phyloP scores from a whole-genome alignment of 2,113 vertebrate species.

The Melanostigma gelatinosum region DNA sequence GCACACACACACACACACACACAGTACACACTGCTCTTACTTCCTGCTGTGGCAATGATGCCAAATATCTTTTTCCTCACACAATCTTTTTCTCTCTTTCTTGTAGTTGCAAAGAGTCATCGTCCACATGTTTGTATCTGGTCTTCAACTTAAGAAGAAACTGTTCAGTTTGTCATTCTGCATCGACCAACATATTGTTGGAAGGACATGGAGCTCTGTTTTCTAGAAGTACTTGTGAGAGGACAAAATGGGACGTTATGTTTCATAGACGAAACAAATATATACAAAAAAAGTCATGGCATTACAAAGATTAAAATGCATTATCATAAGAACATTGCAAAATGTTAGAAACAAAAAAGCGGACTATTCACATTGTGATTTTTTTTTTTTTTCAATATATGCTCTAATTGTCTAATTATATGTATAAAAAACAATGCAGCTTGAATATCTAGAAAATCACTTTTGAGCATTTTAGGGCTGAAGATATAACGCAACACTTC shows the following conservation, averaged over 20 bases:
- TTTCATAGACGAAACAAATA: not conserved
- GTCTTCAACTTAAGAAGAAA: not conserved
- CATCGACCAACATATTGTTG: not conserved
- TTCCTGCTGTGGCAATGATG: slow-evolving; percentile 36
- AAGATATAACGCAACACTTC: too few relatives aligned
- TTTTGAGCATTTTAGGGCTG: too few relatives aligned
- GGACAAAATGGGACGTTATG: not conserved
- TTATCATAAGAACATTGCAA: not conserved
- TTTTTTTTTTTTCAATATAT: too few relatives aligned
- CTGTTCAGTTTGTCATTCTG: not conserved
- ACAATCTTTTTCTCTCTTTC: not conserved
- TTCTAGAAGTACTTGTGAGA: not conserved
- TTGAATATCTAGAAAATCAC: too few relatives aligned
- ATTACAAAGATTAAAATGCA: not conserved
- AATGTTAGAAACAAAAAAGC: not conserved
- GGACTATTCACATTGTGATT: not conserved
- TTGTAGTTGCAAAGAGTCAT: slow-evolving; percentile 23
- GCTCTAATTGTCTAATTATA: too few relatives aligned
- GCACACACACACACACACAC: not conserved
- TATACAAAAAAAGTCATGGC: not conserved
- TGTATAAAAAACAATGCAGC: too few relatives aligned
- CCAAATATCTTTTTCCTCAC: slow-evolving; percentile 45
- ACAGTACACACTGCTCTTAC: slow-evolving; percentile 1
- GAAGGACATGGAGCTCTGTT: not conserved
- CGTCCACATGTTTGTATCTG: slow-evolving; percentile 5